Evolutionary conservation across 2,888 invertebrate genomes (phyloP).

Genomic region (Orthosia incerta): DNA sequence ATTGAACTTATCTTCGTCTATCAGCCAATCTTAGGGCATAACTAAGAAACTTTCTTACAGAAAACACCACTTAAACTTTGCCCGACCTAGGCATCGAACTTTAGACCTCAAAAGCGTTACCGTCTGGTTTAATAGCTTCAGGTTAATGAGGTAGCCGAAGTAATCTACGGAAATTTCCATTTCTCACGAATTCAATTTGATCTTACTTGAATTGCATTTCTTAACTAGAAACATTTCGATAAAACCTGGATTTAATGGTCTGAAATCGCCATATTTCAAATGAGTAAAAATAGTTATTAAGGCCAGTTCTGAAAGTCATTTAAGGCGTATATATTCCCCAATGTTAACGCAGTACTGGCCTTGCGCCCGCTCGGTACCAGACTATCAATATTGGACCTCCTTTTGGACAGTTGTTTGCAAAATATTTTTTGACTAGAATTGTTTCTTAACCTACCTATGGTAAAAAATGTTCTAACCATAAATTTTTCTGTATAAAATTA

Average conservation of each 20-base stretch:
- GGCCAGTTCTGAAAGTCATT: too few species aligned
- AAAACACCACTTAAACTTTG: conserved; percentile 50
- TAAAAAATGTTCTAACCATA: too few species aligned
- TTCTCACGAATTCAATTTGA: conserved; percentile 38
- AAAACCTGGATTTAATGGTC: not conserved
- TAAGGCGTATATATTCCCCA: too few species aligned
- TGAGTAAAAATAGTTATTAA: not conserved
- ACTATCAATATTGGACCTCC: too few species aligned
- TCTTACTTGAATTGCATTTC: not conserved
- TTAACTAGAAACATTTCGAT: conserved; percentile 7
- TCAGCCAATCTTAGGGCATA: conserved; percentile 1
- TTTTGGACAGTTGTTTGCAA: too few species aligned
- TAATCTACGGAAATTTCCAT: conserved; percentile 15
- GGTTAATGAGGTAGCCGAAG: conserved; percentile 44
- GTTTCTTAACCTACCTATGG: too few species aligned
- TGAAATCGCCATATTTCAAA: not conserved
- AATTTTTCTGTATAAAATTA: too few species aligned
- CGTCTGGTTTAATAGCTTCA: conserved; percentile 28
- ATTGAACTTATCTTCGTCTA: conserved; percentile 32
- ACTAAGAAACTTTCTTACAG: conserved; percentile 36
- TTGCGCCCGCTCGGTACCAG: too few species aligned
- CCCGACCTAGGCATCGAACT: conserved; percentile 16
- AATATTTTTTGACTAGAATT: too few species aligned
- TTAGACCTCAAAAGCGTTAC: conserved; percentile 41
- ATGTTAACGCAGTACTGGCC: too few species aligned